Evolutionary conservation across 2,888 invertebrate genomes (phyloP), one percentile per base, ranked within the genome.

Genomic region (Apomyelois bistriatella): DNA sequence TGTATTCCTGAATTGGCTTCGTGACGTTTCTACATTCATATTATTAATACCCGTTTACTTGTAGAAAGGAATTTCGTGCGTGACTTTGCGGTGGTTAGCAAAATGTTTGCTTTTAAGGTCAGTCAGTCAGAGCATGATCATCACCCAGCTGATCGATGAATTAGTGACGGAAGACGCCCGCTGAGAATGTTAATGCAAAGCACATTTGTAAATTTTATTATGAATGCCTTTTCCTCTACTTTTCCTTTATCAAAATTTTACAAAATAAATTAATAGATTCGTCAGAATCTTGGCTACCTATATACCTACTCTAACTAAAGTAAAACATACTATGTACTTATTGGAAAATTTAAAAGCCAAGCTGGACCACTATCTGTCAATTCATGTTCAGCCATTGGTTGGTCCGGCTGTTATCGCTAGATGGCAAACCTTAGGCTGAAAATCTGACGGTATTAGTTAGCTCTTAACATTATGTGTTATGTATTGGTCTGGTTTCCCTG

Each of bases 1-100:
- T 46, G 46, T 35, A 35, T 46, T 46, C 46, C 32, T 13, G 43
- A 28, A 43, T 43, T 43, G 46, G 15, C 16, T 9, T 46, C 46
- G 46, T 46, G 35, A 46, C 32, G 32, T 46, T 46, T 9, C 4
- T 15, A 15, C 5, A 32, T 32, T 30, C 32, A 35, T 46, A 5
- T 35, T 32, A 16, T 15, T 15, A 4, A 12, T 13, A 32, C 32
- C 15, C 13, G 30, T 13, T 30, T 46, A 30, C 12, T 30, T 12
- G 15, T 16, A n/a, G 28, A 43, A 13, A 32, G 15, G 9, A 8
- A 13, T 12, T 16, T 13, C n/a, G 32, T 13, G 46, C 46, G 46
- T 32, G 46, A 46, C 46, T 46, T 9, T 13, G 30, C 13, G 8
- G 12, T 22, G 22, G 42, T 42, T 42, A 40, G 17, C 15, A 28